Base-by-base conservation (phyloP, 2,113 vertebrate species). In the Hyaena hyaena region DNA sequence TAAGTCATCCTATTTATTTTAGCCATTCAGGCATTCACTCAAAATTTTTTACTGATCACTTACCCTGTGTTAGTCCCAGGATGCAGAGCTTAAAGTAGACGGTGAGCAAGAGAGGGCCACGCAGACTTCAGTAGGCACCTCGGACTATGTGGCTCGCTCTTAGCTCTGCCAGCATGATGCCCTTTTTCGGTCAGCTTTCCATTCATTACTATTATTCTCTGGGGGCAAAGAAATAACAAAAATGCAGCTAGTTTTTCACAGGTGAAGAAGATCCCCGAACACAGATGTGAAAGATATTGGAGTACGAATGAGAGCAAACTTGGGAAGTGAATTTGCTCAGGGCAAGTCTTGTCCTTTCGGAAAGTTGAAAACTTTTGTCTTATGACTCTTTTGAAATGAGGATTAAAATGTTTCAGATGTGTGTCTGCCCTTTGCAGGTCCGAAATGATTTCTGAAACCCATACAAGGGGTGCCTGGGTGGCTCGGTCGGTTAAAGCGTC, bases 141-240 rank as follows among this genome's bases (percentile, higher is more conserved):
- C n/a, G 53, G 39, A 9, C 50, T 28, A 16, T 0, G 0, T 28
- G 26, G 19, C 16, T 58, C 10, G 12, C 31, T 55, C 45, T 71
- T 3, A 45, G 43, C 55, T 65, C n/a, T 91, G 50, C 24, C 35
- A 55, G 48, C 48, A 45, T 10, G 23, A 39, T 55, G 43, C 9
- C 11, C 55, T 21, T 81, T 65, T 33, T 12, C 16, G 15, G 15
- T 28, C 19, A 48, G 17, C 31, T 96, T 94, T 80, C 83, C 45
- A 45, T 84, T 79, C 48, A 35, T 53, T 90, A 39, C 33, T 71
- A 0, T 39, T 69, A 81, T 0, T 77, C 19, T 21, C 10, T 68
- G 24, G 61, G 61, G 4, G 1, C 50, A 96, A 91, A 73, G 24
- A 69, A 19, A 10, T 50, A 88, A 12, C 31, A 77, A 77, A 91